Evolutionary conservation across 37 sponge, comb jelly and placozoan species (phyloP).

Genomic region (Bolinopsis microptera): DNA sequence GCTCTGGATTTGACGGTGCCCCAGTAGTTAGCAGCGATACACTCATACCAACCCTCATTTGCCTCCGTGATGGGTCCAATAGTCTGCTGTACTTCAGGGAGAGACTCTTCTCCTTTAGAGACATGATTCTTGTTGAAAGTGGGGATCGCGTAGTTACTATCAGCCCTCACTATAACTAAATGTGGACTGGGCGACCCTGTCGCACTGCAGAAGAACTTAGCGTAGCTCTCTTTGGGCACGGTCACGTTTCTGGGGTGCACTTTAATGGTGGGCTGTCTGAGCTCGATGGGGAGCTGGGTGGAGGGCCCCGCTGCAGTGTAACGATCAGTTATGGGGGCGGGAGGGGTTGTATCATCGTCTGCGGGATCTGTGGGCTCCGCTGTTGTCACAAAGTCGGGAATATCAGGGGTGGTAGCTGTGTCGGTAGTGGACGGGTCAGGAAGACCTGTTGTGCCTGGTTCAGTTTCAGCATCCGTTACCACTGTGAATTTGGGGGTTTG

Average conservation of each 20-base stretch:
- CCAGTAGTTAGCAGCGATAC: slow-evolving; percentile 29
- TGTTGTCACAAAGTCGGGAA: neutral
- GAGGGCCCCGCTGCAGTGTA: slow-evolving; percentile 1
- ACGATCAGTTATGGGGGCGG: neutral
- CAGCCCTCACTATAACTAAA: slow-evolving; percentile 22
- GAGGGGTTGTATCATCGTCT: neutral
- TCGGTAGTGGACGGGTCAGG: neutral
- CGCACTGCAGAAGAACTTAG: slow-evolving; percentile 26
- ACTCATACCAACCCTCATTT: slow-evolving; percentile 60
- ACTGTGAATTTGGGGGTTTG: neutral
- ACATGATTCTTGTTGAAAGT: neutral
- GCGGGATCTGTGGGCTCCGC: neutral
- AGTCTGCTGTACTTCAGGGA: slow-evolving; percentile 42
- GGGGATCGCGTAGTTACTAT: slow-evolving; percentile 11
- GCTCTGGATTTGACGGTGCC: slow-evolving; percentile 49
- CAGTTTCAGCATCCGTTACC: neutral
- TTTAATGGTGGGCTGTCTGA: neutral
- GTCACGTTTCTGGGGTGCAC: slow-evolving; percentile 39
- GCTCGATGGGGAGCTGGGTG: neutral
- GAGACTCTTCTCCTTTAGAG: slow-evolving; percentile 2
- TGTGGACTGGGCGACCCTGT: neutral
- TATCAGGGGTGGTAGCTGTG: neutral
- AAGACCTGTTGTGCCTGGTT: neutral
- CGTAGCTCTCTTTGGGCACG: slow-evolving; percentile 17
- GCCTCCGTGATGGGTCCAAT: slow-evolving; percentile 6